Evolutionary conservation across 2,888 invertebrate genomes (phyloP), one percentile per base, ranked within the genome.

Genomic region (Drosophila falleni): DNA sequence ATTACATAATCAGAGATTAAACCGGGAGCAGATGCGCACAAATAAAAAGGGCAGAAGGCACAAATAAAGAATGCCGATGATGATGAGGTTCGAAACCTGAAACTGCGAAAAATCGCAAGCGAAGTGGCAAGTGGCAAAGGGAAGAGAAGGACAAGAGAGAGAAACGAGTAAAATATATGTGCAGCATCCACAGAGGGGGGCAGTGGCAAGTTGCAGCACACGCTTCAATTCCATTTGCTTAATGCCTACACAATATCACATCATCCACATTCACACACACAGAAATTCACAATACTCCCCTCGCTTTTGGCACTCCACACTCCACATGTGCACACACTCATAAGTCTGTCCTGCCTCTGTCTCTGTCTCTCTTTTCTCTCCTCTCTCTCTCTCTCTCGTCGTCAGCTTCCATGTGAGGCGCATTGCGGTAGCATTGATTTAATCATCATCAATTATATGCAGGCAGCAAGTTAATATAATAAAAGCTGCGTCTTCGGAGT

Each of bases 351-450:
- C 16, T 10, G 5, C 33, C 44, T 26, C 46, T n/a, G 23, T 15
- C 44, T 26, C 46, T n/a, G 23, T 15, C 33, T 6, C 9, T 15
- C 11, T 5, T n/a, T 13, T 11, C n/a, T 10, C 26, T 10, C 9
- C 3, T 5, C 8, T 10, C 26, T 35, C 11, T 16, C 9, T 0
- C 10, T 15, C 3, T 23, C 11, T 9, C 3, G 10, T 39, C 9
- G 23, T 9, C 51, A 23, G 37, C 31, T 13, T 23, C 46, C 47
- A 39, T 47, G 71, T 41, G 55, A 56, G 67, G 87, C 89, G 90
- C 89, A 89, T 86, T 88, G 87, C 91, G 77, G 90, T 91, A 91
- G 91, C 92, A 90, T 90, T 90, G 91, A 91, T 91, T 91, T 92
- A 92, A 91, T 91, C 91, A 87, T 87, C 90, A 90, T 91, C 92